Evolutionary conservation across 2,888 invertebrate species (phyloP), one percentile per base, ranked within the genome.

Genomic region (Amphimallon solstitiale): DNA sequence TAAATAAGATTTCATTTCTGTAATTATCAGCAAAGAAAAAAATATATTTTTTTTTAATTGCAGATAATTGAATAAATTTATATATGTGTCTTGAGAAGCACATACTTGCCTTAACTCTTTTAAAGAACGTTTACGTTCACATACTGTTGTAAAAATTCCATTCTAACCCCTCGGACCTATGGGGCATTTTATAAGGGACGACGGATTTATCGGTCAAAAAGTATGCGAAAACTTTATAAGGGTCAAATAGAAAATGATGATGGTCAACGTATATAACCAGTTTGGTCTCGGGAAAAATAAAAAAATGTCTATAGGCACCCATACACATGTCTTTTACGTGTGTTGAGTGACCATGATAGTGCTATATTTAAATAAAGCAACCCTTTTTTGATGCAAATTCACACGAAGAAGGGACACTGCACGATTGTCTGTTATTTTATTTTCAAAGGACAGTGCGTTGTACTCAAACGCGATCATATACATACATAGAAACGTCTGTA

Each of bases 201-300:
- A 7, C 56, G 29, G 56, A 56, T 59, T 64, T 56, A 38, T 64
- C 64, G 46, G 46, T 19, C 56, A 56, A 64, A 64, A 56, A 56
- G 34, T 56, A 64, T 64, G 64, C 64, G 64, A 64, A 63, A 63
- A 45, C 43, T 43, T 45, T 45, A 52, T 52, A 63, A 54, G 63
- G 63, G 63, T 52, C 63, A 45, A 43, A 48, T 37, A 34, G 52
- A 63, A 54, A 64, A 64, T 56, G 64, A 64, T 56, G 64, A 56
- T 64, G 64, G 64, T 64, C 64, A 64, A 56, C 64, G 56, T 46
- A 38, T 40, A 23, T 48, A 64, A 64, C 64, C 56, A 56, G 64
- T 64, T 64, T 21, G 29, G 37, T 48, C 21, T 56, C 56, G 56
- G 46, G 54, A 54, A 54, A 64, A 64, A 56, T 29, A 29, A n/a